These are phyloP conservation scores for Caretta caretta DNA, from an alignment of 2,113 vertebrate genomes.

Conservation along the genomic window DNA sequence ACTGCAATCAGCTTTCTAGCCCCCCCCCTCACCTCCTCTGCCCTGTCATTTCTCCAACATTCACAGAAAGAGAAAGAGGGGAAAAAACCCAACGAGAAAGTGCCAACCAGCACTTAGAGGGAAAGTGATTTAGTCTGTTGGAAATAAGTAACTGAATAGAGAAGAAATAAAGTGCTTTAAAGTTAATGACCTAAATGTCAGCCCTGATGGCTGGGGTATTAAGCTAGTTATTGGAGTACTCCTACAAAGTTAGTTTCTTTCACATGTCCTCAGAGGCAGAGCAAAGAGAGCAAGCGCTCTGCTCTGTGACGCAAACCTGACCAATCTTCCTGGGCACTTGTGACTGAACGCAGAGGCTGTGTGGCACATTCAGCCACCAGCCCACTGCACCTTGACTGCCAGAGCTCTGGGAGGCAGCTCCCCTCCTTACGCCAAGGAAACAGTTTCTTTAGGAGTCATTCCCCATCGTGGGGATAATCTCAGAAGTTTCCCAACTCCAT, in stretches of 20 bases:
- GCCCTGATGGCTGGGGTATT: not conserved
- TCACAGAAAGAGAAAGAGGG: not conserved
- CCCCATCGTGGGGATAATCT: too few relatives aligned
- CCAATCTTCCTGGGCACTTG: too few relatives aligned
- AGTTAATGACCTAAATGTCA: conserved; percentile 17
- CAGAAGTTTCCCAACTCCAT: too few relatives aligned
- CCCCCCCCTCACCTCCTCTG: not conserved
- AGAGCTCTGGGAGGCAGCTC: not conserved
- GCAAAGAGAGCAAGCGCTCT: fast-evolving
- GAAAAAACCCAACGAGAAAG: fast-evolving
- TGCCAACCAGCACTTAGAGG: not conserved
- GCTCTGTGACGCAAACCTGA: not conserved
- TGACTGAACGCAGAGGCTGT: not conserved
- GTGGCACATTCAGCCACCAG: not conserved
- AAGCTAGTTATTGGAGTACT: not conserved
- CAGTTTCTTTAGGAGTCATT: too few relatives aligned
- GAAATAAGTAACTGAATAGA: not conserved
- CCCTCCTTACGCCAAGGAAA: not conserved
- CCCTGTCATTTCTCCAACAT: not conserved
- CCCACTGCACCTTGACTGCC: not conserved
- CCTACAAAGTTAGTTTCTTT: not conserved
- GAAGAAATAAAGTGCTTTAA: conserved; percentile 55
- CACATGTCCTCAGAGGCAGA: fast-evolving
- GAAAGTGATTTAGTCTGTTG: not conserved
- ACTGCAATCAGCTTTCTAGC: too few relatives aligned